phyloP scores from a whole-genome alignment of 2,797 vertebrate genomes.

The Botia almorhae region DNA sequence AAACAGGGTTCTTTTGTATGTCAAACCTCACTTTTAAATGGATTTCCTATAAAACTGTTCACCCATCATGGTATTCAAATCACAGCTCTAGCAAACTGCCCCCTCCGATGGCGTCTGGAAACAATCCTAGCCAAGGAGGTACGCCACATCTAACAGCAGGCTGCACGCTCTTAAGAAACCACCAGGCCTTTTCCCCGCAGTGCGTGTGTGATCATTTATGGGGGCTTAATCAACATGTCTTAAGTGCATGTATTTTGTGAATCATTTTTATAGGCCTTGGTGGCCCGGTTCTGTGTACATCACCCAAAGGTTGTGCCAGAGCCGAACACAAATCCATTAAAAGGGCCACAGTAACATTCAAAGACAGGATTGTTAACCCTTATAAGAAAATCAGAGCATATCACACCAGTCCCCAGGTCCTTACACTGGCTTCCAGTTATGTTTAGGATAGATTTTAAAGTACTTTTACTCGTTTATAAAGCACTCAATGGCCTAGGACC shows the following conservation, averaged over 20 bases:
- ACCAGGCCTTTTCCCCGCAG: constrained; percentile 71
- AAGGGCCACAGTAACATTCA: constrained; percentile 60
- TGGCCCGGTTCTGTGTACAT: constrained; percentile 65
- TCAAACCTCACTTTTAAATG: constrained; percentile 78
- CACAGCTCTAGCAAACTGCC: constrained; percentile 75
- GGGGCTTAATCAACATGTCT: constrained; percentile 78
- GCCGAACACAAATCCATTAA: constrained; percentile 61
- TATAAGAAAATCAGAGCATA: no score
- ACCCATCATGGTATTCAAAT: constrained; percentile 81
- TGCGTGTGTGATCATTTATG: constrained; percentile 73
- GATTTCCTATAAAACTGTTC: constrained; percentile 79
- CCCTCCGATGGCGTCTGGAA: constrained; percentile 78
- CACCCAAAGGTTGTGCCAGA: constrained; percentile 60
- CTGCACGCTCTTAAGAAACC: constrained; percentile 72
- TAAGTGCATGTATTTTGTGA: constrained; percentile 75
- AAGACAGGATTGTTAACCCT: constrained; percentile 57
- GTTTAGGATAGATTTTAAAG: no score
- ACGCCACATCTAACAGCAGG: constrained; percentile 78
- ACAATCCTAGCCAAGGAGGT: constrained; percentile 74
- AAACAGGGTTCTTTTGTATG: constrained; percentile 80
- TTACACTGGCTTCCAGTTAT: no score
- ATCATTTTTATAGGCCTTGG: constrained; percentile 70
- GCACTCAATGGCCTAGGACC: no score
- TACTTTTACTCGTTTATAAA: no score
- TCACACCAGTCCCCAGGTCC: no score